Evolutionary conservation across 2,113 vertebrate genomes (phyloP).

Genomic region (Corydoras sp.): DNA sequence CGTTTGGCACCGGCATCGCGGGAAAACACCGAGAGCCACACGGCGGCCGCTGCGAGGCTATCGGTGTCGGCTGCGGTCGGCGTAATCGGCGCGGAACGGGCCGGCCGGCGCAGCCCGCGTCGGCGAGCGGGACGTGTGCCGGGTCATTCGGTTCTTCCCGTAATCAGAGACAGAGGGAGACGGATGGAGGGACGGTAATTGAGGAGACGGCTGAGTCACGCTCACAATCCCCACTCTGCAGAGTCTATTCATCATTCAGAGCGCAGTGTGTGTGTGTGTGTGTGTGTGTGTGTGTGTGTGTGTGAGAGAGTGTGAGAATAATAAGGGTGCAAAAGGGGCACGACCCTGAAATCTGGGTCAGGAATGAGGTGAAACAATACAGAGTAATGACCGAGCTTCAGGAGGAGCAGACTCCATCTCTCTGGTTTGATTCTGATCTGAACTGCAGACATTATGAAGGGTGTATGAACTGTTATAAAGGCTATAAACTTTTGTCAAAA

Average conservation of each 20-base stretch:
- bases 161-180: constrained; percentile 22
- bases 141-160: constrained; percentile 15
- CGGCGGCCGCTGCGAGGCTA: constrained; percentile 14
- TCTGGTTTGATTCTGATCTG: no score
- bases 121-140: constrained; percentile 40
- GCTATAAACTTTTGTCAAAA: no score
- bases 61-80: constrained; percentile 39
- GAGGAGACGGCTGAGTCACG: constrained; percentile 27
- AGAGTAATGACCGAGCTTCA: no score
- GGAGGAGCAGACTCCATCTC: no score
- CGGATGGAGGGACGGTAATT: not conserved
- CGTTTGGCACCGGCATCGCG: constrained; percentile 8
- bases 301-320: not conserved
- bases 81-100: constrained; percentile 34
- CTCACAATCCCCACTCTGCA: constrained; percentile 13
- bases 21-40: constrained; percentile 10
- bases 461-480: no score
- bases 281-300: constrained; percentile 6
- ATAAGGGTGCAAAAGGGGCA: not conserved
- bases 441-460: no score
- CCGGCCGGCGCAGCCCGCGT: constrained; percentile 29
- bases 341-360: not conserved
- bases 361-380: no score
- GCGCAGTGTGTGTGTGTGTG: constrained; percentile 28
- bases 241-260: constrained; percentile 21